Evolutionary conservation across 2,797 vertebrate genomes (phyloP).

Genomic region (Antrozous pallidus): DNA sequence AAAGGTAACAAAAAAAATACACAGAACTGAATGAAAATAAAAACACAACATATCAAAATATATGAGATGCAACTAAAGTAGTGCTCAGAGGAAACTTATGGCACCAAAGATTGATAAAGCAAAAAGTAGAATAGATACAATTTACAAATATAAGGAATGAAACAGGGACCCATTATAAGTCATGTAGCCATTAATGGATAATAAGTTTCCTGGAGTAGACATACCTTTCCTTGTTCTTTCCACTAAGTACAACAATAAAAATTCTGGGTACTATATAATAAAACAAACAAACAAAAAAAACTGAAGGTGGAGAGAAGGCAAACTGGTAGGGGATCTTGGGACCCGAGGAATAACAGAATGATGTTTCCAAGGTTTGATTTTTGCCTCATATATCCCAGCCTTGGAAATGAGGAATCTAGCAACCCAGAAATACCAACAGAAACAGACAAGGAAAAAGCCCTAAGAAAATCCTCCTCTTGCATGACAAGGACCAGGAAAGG

Average conservation of each 20-base stretch:
- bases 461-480: slow-evolving; percentile 1
- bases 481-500: not conserved
- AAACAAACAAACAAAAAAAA: not conserved
- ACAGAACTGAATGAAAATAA: not conserved
- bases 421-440: not conserved
- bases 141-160: not conserved
- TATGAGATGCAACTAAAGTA: not conserved
- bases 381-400: not conserved
- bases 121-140: not conserved
- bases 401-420: not conserved
- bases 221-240: not conserved
- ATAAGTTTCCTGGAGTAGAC: not conserved
- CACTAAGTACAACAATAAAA: not conserved
- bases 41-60: not conserved
- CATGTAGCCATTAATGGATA: not conserved
- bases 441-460: not conserved
- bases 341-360: not conserved
- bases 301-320: not conserved
- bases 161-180: not conserved
- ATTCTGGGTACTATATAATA: not conserved
- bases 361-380: not conserved
- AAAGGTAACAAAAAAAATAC: not conserved
- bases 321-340: not conserved
- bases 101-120: not conserved
- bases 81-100: not conserved